Percentiles rank a stretch among this genome's conserved stretches.
Evolutionary conservation across 2,113 vertebrate species (phyloP).

Genomic region (Bufo bufo): DNA sequence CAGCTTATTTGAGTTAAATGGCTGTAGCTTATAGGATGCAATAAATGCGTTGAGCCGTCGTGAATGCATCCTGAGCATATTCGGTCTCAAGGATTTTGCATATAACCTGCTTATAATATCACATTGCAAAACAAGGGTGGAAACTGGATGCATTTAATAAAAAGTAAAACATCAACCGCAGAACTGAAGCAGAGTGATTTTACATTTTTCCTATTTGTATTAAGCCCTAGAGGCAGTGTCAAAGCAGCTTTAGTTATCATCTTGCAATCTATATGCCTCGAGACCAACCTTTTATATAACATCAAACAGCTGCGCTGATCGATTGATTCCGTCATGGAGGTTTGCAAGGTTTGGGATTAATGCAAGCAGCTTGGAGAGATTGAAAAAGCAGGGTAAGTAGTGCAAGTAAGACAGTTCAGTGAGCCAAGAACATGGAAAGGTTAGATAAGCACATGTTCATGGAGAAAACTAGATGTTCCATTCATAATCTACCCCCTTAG

Average conservation of each 20-base stretch:
- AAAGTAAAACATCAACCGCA: conserved; percentile 36
- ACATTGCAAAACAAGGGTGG: conserved; percentile 36
- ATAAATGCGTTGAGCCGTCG: conserved; percentile 45
- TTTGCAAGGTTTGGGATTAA: conserved; percentile 36
- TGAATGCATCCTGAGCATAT: conserved; percentile 50
- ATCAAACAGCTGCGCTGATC: conserved; percentile 52
- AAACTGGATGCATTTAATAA: conserved; percentile 47
- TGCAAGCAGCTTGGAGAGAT: conserved; percentile 43
- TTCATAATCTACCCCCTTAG: conserved; percentile 20
- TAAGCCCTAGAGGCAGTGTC: conserved; percentile 48
- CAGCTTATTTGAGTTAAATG: conserved; percentile 52
- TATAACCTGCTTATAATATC: conserved; percentile 53
- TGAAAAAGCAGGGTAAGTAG: conserved; percentile 40
- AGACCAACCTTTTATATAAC: conserved; percentile 53
- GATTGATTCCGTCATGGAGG: conserved; percentile 53
- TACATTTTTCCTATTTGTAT: conserved; percentile 52
- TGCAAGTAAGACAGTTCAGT: conserved; percentile 23
- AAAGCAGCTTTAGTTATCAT: conserved; percentile 50
- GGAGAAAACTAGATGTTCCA: conserved; percentile 27
- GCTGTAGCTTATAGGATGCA: conserved; percentile 45
- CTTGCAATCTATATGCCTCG: conserved; percentile 53
- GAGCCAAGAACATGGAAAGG: conserved; percentile 31
- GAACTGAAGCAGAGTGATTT: conserved; percentile 30
- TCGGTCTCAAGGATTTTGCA: conserved; percentile 40
- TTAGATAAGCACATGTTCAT: conserved; percentile 36